A percentile compares a stretch with the other conserved stretches of the same genome.
These are phyloP conservation scores for Aplidium turbinatum DNA, from an alignment of 23 tunicate species.

Conservation along the genomic window DNA sequence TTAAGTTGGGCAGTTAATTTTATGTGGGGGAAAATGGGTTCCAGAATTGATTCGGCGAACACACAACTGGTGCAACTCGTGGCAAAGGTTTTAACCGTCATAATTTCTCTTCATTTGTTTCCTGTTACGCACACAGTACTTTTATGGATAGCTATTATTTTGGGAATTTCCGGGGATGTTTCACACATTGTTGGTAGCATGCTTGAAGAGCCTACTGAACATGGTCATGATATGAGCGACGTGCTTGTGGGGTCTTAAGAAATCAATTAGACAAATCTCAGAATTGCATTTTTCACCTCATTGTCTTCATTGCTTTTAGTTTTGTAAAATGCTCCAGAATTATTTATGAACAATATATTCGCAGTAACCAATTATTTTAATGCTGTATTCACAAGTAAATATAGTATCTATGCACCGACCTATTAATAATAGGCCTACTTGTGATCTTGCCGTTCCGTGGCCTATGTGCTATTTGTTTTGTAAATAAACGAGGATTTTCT, in stretches of 20 bases:
- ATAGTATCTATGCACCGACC: too few relatives aligned
- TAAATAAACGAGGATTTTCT: too few relatives aligned
- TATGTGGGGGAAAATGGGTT: conserved; percentile 38
- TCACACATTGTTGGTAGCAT: conserved; percentile 59
- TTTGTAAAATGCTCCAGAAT: too few relatives aligned
- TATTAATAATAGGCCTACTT: too few relatives aligned
- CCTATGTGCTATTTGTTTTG: too few relatives aligned
- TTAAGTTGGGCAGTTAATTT: conserved; percentile 77
- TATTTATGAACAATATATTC: too few relatives aligned
- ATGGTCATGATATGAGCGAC: conserved; percentile 61
- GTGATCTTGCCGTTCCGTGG: too few relatives aligned
- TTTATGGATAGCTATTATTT: conserved; percentile 54
- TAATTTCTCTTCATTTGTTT: conserved; percentile 66
- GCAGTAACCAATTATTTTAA: too few relatives aligned
- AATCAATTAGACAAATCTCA: too few relatives aligned
- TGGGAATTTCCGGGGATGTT: conserved; percentile 60
- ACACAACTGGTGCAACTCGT: conserved; percentile 50
- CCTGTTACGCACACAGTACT: conserved; percentile 41
- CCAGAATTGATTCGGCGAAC: conserved; percentile 11
- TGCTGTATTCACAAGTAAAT: too few relatives aligned
- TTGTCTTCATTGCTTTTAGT: too few relatives aligned
- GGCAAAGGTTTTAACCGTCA: conserved; percentile 58
- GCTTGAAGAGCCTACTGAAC: conserved; percentile 20
- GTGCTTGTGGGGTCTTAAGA: conserved; percentile 58
- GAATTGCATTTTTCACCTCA: too few relatives aligned